phyloP scores from a whole-genome alignment of 1,140 invertebrate species.

The Orius insidiosus region DNA sequence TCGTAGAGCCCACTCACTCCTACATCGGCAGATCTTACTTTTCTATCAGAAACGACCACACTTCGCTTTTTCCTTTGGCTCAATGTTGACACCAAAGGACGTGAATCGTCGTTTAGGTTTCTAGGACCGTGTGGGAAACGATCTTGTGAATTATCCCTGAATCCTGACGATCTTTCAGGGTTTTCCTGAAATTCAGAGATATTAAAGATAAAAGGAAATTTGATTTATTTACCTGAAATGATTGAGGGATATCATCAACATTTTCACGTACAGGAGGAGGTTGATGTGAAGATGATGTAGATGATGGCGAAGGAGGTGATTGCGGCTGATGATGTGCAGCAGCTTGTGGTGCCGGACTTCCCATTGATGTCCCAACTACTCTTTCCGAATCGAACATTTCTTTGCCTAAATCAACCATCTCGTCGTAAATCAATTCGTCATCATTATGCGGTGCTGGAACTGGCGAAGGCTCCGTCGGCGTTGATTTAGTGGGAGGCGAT shows the following conservation, averaged over 20 bases:
- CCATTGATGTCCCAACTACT: conserved; percentile 6
- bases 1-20: conserved; percentile 74
- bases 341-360: conserved; percentile 11
- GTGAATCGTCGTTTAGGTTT: conserved; percentile 37
- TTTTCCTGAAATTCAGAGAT: conserved; percentile 12
- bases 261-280: conserved; percentile 30
- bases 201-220: neutral
- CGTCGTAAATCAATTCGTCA: conserved; percentile 22
- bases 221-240: conserved; percentile 20
- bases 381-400: conserved; percentile 13
- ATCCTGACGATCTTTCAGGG: conserved; percentile 15
- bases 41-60: conserved; percentile 47
- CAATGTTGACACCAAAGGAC: conserved; percentile 19
- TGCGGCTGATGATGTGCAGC: conserved; percentile 6
- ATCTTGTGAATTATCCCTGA: conserved; percentile 37
- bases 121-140: conserved; percentile 68
- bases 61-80: conserved; percentile 37
- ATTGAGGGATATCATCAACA: conserved; percentile 29
- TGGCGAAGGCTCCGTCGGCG: conserved; percentile 6
- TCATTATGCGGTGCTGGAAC: conserved; percentile 3
- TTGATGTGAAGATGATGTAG: neutral
- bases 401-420: conserved; percentile 17
- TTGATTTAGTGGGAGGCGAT: conserved; percentile 7
- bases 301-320: conserved; percentile 6
- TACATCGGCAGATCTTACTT: conserved; percentile 60